Base-by-base conservation (phyloP, 1,140 invertebrate genomes). In the Drosophila quadrilineata region DNA sequence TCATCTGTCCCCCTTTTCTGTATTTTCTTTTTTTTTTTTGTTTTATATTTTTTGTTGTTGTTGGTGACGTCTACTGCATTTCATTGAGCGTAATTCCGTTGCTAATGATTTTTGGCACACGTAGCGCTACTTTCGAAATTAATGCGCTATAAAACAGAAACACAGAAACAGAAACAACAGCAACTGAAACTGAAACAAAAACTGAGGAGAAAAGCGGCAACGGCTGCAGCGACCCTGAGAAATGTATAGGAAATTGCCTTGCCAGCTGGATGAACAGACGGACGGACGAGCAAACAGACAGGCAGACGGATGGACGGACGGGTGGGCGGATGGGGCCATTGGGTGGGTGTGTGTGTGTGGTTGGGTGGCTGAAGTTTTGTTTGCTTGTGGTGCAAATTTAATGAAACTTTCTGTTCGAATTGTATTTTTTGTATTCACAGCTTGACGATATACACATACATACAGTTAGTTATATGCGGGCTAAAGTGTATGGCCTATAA, bases 41-140 rank as follows among this genome's bases (percentile, higher is more conserved):
- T 43, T 48, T 62, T 19, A 14, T 43, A 28, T 10, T 33, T 21
- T 14, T 46, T 12, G 31, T 21, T 16, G 41, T 17, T 9, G 43
- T 2, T 24, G 43, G 4, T 40, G 64, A 56, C 69, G 79, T 60
- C 54, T 71, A 79, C 80, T 85, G 79, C 74, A 87, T 87, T 87
- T 87, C 84, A 87, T 84, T 87, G 84, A 79, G 84, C 84, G 84
- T 87, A 87, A 87, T 87, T 84, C 84, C 67, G 84, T 84, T 84
- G 84, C 84, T 87, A 87, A 87, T 87, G 84, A 87, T 87, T 87
- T 87, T 87, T 87, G 84, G 84, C 84, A 87, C 84, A 87, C 74
- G 82, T 87, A 87, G 72, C 65, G 76, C 65, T 80, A 85, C 77
- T 84, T 84, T 76, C 73, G 79, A 79, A 85, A 85, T 84, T 79